Evolutionary conservation across 2,888 invertebrate species (phyloP).

Genomic region (Scaptomyza flava): DNA sequence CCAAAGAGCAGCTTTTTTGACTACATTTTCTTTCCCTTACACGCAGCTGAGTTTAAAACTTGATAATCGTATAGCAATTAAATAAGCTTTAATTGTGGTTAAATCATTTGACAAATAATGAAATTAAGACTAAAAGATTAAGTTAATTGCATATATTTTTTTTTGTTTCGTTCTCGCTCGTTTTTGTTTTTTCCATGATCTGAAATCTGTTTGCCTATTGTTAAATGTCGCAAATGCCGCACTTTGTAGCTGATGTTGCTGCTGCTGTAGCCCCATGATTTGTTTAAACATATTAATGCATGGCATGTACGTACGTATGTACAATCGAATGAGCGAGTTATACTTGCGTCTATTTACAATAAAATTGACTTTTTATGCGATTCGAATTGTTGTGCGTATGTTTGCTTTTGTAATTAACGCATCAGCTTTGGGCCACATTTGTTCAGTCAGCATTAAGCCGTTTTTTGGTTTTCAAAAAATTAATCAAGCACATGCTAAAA

Average conservation of each 20-base stretch:
- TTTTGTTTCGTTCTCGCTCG: too few species aligned
- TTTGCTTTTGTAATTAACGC: slow-evolving; percentile 45
- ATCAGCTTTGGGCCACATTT: background rate
- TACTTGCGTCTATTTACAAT: slow-evolving; percentile 5
- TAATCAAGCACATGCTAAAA: background rate
- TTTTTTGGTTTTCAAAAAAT: slow-evolving; percentile 12
- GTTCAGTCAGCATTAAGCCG: background rate
- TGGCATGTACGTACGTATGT: too few species aligned
- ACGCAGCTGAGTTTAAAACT: too few species aligned
- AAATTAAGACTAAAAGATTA: too few species aligned
- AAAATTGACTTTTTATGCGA: background rate
- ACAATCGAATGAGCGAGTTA: background rate
- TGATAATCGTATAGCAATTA: too few species aligned
- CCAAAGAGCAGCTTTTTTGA: too few species aligned
- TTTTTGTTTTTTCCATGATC: background rate
- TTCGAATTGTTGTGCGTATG: background rate
- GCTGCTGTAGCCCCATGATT: slow-evolving; percentile 17
- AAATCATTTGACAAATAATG: too few species aligned
- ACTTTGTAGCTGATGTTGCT: slow-evolving; percentile 6
- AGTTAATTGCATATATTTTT: too few species aligned
- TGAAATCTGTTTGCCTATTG: background rate
- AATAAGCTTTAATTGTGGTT: too few species aligned
- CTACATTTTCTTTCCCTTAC: too few species aligned
- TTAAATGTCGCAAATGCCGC: slow-evolving; percentile 24
- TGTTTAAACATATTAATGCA: slow-evolving; percentile 4